Base-by-base conservation (phyloP, 2,888 invertebrate species). In the Boloria selene region DNA sequence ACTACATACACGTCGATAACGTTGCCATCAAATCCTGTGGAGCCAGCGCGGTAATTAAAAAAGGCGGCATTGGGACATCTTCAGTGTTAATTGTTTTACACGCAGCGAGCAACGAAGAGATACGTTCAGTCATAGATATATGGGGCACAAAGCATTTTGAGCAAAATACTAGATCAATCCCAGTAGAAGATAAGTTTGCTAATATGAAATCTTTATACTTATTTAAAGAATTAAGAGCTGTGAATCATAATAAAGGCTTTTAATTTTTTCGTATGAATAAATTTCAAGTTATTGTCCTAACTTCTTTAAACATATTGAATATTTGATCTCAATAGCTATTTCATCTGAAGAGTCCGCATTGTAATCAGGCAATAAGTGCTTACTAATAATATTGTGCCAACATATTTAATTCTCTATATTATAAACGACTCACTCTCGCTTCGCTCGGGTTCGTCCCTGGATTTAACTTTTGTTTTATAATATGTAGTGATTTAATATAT, bases 1-100 rank as follows among this genome's bases (percentile, higher is more conserved):
- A 78, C 62, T 90, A 90, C 64, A 81, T 90, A 2, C 80, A 88
- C 56, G 88, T 90, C 0, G 87, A 88, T 53, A 90, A 90, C 59
- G 74, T 89, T 16, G 89, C 90, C 0, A 79, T 84, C 0, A 81
- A 72, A 54, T 80, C 87, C 0, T 90, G 90, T 61, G 90, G 90
- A 2, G 90, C 88, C 0, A 82, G 77, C 52, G 86, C 88, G 0
- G 61, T 72, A 0, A 77, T 90, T 6, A 85, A 79, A 69, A 75
- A 75, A 13, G 90, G 90, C 2, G 90, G 90, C 0, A 53, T 90
- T 0, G 86, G 78, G 0, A 72, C 73, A 2, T 83, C 85, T 0
- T 75, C 79, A 0, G 82, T 90, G 3, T 72, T 90, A 1, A 78
- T 90, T n/a, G 79, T 90, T 0, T 77, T 90, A 0, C 84, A 82